A percentile compares a stretch with the other conserved stretches of the same genome.
Evolutionary conservation across 2,888 invertebrate genomes (phyloP).

Genomic region (Zygogramma bicolorata): DNA sequence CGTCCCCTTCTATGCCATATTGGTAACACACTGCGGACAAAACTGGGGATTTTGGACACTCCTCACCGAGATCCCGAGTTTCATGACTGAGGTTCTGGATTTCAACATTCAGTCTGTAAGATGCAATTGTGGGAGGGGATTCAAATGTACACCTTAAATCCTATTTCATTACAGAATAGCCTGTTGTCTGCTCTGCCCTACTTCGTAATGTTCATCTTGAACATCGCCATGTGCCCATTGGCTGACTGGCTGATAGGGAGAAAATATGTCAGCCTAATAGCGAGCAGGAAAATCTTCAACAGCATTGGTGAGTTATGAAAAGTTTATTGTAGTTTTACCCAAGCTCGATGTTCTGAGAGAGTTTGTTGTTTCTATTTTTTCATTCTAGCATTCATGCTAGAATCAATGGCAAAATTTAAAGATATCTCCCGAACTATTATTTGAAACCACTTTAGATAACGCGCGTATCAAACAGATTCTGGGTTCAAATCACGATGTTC

Average conservation of each 20-base stretch:
- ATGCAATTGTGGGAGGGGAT: not conserved
- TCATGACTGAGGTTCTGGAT: constrained; percentile 78
- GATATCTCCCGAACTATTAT: too few species aligned
- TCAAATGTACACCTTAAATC: constrained; percentile 59
- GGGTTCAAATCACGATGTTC: too few species aligned
- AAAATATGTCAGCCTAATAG: constrained; percentile 54
- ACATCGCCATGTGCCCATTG: constrained; percentile 77
- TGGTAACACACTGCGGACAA: constrained; percentile 79
- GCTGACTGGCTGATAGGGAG: constrained; percentile 73
- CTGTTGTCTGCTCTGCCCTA: constrained; percentile 80
- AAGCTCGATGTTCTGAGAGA: too few species aligned
- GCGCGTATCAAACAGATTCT: too few species aligned
- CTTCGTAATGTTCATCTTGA: constrained; percentile 77
- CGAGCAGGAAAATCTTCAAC: constrained; percentile 51
- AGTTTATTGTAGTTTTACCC: too few species aligned
- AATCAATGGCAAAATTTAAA: too few species aligned
- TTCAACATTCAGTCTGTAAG: constrained; percentile 77
- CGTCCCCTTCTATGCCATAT: constrained; percentile 79
- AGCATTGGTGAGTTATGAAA: constrained; percentile 69
- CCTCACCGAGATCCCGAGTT: constrained; percentile 84
- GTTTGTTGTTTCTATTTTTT: too few species aligned
- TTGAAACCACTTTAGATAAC: too few species aligned
- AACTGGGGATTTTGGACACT: constrained; percentile 88
- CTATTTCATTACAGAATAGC: constrained; percentile 71
- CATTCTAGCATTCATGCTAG: too few species aligned